phyloP scores from a whole-genome alignment of 2,797 vertebrate genomes.

The Benthosema pterotum region DNA sequence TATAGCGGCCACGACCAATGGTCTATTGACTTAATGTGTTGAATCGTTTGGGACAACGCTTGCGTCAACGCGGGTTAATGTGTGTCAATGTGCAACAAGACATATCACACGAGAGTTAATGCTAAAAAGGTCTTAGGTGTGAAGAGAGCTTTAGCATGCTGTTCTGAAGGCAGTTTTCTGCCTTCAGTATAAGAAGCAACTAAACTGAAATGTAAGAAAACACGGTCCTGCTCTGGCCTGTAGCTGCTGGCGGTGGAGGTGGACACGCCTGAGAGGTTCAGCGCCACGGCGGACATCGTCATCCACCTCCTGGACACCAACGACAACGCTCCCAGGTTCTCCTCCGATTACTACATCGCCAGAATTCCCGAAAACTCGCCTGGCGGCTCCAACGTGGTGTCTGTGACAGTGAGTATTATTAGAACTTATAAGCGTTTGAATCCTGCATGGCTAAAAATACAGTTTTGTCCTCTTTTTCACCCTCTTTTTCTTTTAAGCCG shows the following conservation, averaged over 20 bases:
- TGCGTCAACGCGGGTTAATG: no score
- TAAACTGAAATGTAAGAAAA: no score
- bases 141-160: no score
- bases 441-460: conserved; percentile 58
- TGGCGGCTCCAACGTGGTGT: conserved; percentile 91
- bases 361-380: conserved; percentile 94
- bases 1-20: no score
- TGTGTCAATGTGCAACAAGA: no score
- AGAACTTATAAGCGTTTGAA: conserved; percentile 12
- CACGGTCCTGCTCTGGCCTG: neutral
- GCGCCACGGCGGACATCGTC: conserved; percentile 90
- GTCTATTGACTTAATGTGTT: no score
- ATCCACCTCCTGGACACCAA: conserved; percentile 94
- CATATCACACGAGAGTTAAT: no score
- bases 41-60: no score
- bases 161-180: no score
- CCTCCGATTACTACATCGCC: conserved; percentile 93
- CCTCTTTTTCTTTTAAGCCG: neutral
- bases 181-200: no score
- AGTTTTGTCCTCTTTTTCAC: conserved; percentile 46
- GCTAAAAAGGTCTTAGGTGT: no score
- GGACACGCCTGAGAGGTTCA: conserved; percentile 94
- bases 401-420: conserved; percentile 87
- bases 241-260: conserved; percentile 95
- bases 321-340: conserved; percentile 93